phyloP scores from a whole-genome alignment of 2,888 invertebrate genomes.

The Congeria kusceri region DNA sequence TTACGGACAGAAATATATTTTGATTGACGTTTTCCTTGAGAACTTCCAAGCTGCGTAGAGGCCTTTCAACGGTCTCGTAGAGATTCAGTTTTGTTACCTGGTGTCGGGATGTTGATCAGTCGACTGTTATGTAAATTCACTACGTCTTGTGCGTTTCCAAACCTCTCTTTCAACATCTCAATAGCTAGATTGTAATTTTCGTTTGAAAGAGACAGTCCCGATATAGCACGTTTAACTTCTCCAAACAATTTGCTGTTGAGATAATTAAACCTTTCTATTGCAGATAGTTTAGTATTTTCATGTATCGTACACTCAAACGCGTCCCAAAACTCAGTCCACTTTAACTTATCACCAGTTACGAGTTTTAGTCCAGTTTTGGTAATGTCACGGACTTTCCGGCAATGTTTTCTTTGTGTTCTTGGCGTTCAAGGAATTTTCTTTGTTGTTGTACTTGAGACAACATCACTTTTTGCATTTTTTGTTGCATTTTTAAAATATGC shows the following conservation, averaged over 20 bases:
- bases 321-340: slow-evolving; percentile 22
- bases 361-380: background rate
- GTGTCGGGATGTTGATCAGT: slow-evolving; percentile 18
- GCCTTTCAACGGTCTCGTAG: slow-evolving; percentile 25
- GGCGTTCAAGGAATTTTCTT: slow-evolving; percentile 1
- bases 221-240: slow-evolving; percentile 24
- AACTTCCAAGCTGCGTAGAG: slow-evolving; percentile 28
- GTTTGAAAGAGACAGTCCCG: slow-evolving; percentile 29
- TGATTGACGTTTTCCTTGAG: slow-evolving; percentile 14
- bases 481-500: background rate
- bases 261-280: slow-evolving; percentile 21
- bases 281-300: slow-evolving; percentile 6
- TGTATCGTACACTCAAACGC: slow-evolving; percentile 20
- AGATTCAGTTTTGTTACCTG: slow-evolving; percentile 3
- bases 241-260: slow-evolving; percentile 19
- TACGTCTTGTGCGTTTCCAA: slow-evolving; percentile 27
- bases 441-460: background rate
- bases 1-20: slow-evolving; percentile 20
- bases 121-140: slow-evolving; percentile 25
- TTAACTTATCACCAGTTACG: slow-evolving; percentile 4
- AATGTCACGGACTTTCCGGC: background rate
- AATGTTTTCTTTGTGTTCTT: background rate
- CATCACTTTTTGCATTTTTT: slow-evolving; percentile 4
- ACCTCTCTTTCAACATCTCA: slow-evolving; percentile 25
- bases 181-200: slow-evolving; percentile 35